Evolutionary conservation across 2,113 vertebrate genomes (phyloP).

Genomic region (Chiloscyllium plagiosum): DNA sequence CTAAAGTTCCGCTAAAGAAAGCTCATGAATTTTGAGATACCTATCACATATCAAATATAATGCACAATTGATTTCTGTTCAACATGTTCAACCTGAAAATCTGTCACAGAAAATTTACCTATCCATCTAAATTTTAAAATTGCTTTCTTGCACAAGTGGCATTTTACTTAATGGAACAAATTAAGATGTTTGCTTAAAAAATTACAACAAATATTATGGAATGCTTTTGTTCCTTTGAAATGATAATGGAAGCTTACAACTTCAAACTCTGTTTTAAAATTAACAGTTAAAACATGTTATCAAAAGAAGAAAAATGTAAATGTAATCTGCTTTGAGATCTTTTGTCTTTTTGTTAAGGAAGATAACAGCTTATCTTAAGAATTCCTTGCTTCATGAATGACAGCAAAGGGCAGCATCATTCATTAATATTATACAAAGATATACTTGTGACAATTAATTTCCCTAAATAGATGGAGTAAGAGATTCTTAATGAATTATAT

Average conservation of each 20-base stretch:
- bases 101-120: background rate
- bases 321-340: background rate
- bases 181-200: background rate
- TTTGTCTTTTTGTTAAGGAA: background rate
- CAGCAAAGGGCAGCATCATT: background rate
- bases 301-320: background rate
- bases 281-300: background rate
- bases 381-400: background rate
- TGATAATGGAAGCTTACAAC: background rate
- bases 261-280: background rate
- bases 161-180: background rate
- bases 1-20: background rate
- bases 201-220: background rate
- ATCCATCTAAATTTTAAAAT: background rate
- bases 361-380: background rate
- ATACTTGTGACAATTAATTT: background rate
- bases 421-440: background rate
- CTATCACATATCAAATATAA: background rate
- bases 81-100: slow-evolving; percentile 4
- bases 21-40: background rate
- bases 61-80: background rate
- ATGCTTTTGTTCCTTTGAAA: background rate
- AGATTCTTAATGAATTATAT: slow-evolving; percentile 1
- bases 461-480: background rate
- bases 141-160: background rate